Conservation (phyloP, 1,140 invertebrate genomes). For the Hetaerina americana region DNA sequence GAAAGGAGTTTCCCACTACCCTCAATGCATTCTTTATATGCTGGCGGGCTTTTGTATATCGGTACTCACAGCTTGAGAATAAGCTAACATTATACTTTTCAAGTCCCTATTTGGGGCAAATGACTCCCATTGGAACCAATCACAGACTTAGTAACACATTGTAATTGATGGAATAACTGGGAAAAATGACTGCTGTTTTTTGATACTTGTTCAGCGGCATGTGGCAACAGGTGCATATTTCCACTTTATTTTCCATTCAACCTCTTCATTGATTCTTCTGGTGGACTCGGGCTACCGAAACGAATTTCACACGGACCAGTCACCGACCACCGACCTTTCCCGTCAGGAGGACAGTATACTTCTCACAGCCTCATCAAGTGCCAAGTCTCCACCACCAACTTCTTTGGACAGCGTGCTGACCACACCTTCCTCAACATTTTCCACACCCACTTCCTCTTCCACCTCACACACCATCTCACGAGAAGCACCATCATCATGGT, state of each 20-base stretch:
- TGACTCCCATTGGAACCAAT: neutral
- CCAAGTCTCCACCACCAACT: conserved; percentile 23
- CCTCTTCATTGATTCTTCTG: neutral
- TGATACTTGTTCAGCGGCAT: neutral
- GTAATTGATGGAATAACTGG: neutral
- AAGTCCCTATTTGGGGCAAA: neutral
- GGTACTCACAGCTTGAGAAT: neutral
- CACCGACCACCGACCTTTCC: neutral
- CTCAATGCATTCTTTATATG: neutral
- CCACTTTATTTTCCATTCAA: neutral
- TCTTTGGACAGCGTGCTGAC: conserved; percentile 11
- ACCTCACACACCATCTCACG: conserved; percentile 9
- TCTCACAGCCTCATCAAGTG: conserved; percentile 39
- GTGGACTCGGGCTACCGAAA: neutral
- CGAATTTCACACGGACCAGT: neutral
- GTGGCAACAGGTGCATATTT: neutral
- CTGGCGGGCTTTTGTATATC: neutral
- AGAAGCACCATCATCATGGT: conserved; percentile 13
- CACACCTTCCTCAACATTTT: too few species aligned
- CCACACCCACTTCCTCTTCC: too few species aligned
- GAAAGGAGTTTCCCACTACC: neutral
- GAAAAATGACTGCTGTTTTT: too few species aligned
- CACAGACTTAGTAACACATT: neutral
- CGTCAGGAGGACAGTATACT: conserved; percentile 40
- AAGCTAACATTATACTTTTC: neutral